Evolutionary conservation across 2,113 vertebrate species (phyloP).

Genomic region (Oreochromis tanganicae): DNA sequence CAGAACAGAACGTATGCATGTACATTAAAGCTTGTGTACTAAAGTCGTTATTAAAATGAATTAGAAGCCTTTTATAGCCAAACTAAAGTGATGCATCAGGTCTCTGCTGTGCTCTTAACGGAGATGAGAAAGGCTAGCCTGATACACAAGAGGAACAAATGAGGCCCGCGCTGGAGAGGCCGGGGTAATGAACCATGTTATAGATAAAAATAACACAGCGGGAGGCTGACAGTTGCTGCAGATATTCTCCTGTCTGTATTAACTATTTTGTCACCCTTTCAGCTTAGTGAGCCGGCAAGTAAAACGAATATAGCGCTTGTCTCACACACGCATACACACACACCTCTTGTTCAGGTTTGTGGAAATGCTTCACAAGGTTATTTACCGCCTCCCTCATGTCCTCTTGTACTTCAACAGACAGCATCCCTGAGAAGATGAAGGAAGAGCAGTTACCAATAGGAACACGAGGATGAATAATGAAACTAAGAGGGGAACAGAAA

Average conservation of each 20-base stretch:
- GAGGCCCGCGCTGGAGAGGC: background rate
- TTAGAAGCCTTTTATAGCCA: background rate
- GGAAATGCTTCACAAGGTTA: constrained; percentile 96
- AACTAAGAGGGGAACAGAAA: background rate
- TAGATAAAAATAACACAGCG: constrained; percentile 3
- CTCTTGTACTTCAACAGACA: constrained; percentile 89
- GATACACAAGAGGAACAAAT: background rate
- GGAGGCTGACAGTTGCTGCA: background rate
- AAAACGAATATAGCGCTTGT: background rate
- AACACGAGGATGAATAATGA: background rate
- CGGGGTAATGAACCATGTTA: background rate
- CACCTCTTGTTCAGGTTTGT: constrained; percentile 99
- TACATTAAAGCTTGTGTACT: background rate
- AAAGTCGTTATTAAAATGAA: background rate
- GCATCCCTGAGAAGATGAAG: constrained; percentile 79
- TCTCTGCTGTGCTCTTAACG: background rate
- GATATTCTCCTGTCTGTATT: background rate
- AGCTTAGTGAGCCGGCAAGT: background rate
- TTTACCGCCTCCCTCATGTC: constrained; percentile 93
- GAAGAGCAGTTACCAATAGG: constrained; percentile 10
- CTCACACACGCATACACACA: background rate
- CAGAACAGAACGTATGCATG: background rate
- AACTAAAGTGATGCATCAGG: background rate
- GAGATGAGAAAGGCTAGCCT: background rate
- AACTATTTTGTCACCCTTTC: background rate